Percentiles rank a stretch among this genome's conserved stretches.
phyloP scores from a whole-genome alignment of 1,140 invertebrate genomes.

The Varroa destructor region DNA sequence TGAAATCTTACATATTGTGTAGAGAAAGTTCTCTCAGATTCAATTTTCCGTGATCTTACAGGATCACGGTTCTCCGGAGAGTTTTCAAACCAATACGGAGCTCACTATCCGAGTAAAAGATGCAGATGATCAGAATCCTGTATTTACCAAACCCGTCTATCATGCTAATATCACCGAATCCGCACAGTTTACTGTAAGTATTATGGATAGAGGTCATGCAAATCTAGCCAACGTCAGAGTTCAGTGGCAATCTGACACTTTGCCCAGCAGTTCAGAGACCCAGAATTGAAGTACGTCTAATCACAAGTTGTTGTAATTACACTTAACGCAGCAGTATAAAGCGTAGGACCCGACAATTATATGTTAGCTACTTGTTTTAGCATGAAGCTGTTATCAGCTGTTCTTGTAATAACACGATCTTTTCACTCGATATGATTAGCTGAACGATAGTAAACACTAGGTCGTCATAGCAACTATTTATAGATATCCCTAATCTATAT shows the following conservation, averaged over 20 bases:
- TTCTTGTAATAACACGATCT: too few species aligned
- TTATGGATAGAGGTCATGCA: neutral
- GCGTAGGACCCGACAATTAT: too few species aligned
- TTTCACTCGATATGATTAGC: too few species aligned
- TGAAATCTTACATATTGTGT: too few species aligned
- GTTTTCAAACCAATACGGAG: constrained; percentile 47
- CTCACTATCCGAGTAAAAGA: constrained; percentile 69
- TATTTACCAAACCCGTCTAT: constrained; percentile 64
- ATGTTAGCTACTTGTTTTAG: too few species aligned
- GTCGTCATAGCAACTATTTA: neutral
- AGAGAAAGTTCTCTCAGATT: neutral
- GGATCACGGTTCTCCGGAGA: constrained; percentile 39
- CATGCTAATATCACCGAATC: constrained; percentile 59
- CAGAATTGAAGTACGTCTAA: neutral
- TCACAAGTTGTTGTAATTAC: neutral
- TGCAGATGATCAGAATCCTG: constrained; percentile 57
- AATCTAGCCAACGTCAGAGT: neutral
- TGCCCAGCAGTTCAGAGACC: too few species aligned
- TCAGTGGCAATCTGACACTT: too few species aligned
- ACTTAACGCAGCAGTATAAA: too few species aligned
- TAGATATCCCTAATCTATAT: neutral
- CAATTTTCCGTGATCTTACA: constrained; percentile 27
- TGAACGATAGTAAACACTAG: neutral
- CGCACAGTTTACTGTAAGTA: constrained; percentile 36
- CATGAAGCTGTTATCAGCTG: too few species aligned